Percentiles rank a stretch among this genome's conserved stretches.
phyloP scores from a whole-genome alignment of 2,888 invertebrate genomes.

The Drosophila falleni region DNA sequence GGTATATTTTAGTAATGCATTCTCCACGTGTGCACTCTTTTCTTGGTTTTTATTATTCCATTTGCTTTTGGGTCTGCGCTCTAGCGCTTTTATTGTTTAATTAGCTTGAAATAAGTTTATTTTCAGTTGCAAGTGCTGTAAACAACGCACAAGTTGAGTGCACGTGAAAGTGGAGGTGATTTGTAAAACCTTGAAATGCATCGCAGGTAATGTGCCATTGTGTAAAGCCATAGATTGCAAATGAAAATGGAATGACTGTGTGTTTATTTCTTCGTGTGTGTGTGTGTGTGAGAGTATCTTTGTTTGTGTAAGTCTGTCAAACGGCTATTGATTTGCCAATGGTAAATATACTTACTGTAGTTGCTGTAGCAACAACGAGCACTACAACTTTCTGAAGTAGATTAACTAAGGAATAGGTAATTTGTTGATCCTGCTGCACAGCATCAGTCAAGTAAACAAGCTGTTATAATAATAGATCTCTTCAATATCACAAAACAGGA shows the following conservation, averaged over 20 bases:
- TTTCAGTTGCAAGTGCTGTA: slow-evolving; percentile 76
- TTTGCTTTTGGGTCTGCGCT: slow-evolving; percentile 52
- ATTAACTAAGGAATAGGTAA: slow-evolving; percentile 28
- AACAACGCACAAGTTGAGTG: slow-evolving; percentile 65
- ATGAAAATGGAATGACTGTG: slow-evolving; percentile 29
- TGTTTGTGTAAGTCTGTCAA: slow-evolving; percentile 20
- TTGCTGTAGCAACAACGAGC: slow-evolving; percentile 19
- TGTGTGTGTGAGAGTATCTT: not conserved
- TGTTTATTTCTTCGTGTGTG: not conserved
- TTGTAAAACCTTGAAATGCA: slow-evolving; percentile 72
- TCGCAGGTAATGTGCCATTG: slow-evolving; percentile 50
- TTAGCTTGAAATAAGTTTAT: slow-evolving; percentile 81
- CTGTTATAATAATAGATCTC: slow-evolving; percentile 1
- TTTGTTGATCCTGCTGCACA: slow-evolving; percentile 17
- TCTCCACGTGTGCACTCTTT: not conserved
- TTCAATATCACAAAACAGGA: not conserved
- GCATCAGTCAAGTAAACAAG: slow-evolving; percentile 23
- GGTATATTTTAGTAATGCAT: not conserved
- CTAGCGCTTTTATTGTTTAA: slow-evolving; percentile 74
- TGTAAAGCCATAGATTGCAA: slow-evolving; percentile 47
- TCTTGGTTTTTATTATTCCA: slow-evolving; percentile 38
- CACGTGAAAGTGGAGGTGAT: slow-evolving; percentile 58
- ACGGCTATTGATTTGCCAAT: slow-evolving; percentile 32
- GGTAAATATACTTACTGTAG: slow-evolving; percentile 42
- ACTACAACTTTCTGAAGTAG: slow-evolving; percentile 19